Evolutionary conservation across 2,113 vertebrate species (phyloP).

Genomic region (Pseudorectes ferrugineus): DNA sequence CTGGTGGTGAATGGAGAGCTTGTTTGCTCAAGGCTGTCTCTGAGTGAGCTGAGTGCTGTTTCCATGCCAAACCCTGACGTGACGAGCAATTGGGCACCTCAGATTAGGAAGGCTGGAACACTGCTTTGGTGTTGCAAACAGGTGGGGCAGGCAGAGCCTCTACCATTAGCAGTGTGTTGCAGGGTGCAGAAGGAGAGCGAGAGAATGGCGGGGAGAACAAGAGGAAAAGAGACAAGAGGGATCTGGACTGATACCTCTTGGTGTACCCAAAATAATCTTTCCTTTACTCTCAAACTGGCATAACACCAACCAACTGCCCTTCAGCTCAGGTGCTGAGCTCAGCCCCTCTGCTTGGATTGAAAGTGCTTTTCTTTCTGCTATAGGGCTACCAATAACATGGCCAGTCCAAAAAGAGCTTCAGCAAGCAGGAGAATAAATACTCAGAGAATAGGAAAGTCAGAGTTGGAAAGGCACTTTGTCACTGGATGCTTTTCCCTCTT

Average conservation of each 20-base stretch:
- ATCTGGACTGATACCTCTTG: not conserved
- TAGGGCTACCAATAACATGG: not conserved
- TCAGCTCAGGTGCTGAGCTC: not conserved
- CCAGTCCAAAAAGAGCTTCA: not conserved
- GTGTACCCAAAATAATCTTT: not conserved
- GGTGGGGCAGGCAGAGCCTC: not conserved
- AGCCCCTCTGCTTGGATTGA: not conserved
- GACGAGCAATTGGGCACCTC: not conserved
- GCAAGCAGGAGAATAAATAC: not conserved
- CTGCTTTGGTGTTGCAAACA: not conserved
- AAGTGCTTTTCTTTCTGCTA: not conserved
- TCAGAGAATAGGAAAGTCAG: not conserved
- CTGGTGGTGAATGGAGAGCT: not conserved
- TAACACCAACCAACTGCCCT: not conserved
- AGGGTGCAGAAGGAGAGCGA: not conserved
- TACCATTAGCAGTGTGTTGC: not conserved
- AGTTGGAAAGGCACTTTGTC: not conserved
- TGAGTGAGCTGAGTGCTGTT: conserved; percentile 10
- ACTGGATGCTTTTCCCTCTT: not conserved
- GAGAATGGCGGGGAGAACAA: not conserved
- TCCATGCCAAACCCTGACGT: conserved; percentile 32
- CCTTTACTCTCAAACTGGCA: not conserved
- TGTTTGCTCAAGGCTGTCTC: conserved; percentile 38
- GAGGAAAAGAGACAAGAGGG: not conserved
- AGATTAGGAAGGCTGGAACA: not conserved